Conservation (phyloP, 30 jellyfish, hydroid and myxozoan genomes). For the Catostylus mosaicus region DNA sequence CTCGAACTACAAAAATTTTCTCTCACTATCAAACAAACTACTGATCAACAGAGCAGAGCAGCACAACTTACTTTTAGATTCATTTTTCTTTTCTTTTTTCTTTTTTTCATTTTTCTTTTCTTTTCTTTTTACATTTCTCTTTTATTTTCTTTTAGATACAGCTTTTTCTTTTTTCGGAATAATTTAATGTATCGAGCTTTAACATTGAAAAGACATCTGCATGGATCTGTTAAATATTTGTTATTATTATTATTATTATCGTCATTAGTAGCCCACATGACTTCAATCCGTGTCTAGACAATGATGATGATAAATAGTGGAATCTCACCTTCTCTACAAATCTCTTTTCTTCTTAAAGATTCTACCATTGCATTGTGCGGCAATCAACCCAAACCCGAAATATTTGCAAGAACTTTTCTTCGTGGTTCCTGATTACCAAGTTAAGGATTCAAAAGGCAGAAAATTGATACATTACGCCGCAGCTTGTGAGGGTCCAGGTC, state of each 20-base stretch:
- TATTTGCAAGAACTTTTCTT: conserved; percentile 61
- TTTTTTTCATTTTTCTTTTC: background rate
- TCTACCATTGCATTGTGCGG: conserved; percentile 72
- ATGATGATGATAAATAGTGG: too few relatives aligned
- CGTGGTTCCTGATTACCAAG: conserved; percentile 41
- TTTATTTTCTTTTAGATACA: too few relatives aligned
- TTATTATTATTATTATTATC: too few relatives aligned
- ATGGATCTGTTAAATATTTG: background rate
- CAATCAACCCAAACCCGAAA: conserved; percentile 75
- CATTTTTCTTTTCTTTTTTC: background rate
- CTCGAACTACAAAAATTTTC: background rate
- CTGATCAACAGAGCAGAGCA: conserved; percentile 2
- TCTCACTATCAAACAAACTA: background rate
- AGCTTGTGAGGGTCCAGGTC: conserved; percentile 90
- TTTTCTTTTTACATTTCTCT: background rate
- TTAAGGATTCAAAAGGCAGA: conserved; percentile 41
- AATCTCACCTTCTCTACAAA: too few relatives aligned
- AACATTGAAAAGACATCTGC: background rate
- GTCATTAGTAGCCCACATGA: too few relatives aligned
- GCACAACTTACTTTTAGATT: background rate
- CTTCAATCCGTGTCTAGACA: too few relatives aligned
- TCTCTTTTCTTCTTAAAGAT: conserved; percentile 8
- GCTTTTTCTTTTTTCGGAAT: too few relatives aligned
- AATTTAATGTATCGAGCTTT: too few relatives aligned
- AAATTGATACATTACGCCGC: conserved; percentile 85